phyloP scores from a whole-genome alignment of 2,113 vertebrate genomes.

The Trogon melanurus region DNA sequence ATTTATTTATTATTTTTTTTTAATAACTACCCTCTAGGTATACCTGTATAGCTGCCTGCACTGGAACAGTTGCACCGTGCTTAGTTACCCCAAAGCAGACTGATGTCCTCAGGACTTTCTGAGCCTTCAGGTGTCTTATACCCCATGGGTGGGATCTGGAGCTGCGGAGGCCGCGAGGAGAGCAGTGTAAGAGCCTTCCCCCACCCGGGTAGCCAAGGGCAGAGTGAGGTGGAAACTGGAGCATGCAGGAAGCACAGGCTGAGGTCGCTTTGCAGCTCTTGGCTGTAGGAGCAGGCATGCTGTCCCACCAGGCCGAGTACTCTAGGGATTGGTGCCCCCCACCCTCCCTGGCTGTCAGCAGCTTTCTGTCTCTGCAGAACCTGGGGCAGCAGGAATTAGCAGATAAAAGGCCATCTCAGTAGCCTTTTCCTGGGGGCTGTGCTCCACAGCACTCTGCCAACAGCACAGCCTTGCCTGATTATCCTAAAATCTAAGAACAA shows the following conservation, averaged over 20 bases:
- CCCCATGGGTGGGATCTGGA: neutral
- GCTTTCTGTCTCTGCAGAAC: neutral
- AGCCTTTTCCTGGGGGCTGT: neutral
- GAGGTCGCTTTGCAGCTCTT: neutral
- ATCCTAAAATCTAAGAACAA: neutral
- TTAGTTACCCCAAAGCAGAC: neutral
- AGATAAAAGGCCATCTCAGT: neutral
- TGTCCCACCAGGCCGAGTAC: no score
- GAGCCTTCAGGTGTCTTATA: neutral
- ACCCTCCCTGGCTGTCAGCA: accelerated
- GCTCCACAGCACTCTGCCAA: neutral
- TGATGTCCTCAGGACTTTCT: neutral
- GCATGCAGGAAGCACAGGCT: neutral
- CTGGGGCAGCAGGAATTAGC: neutral
- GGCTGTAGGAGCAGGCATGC: neutral
- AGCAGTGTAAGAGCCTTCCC: neutral
- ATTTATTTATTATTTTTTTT: no score
- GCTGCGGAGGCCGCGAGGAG: accelerated
- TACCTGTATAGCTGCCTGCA: neutral
- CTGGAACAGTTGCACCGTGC: neutral
- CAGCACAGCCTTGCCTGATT: neutral
- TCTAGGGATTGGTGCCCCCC: neutral
- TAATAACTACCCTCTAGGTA: neutral
- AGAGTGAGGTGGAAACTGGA: neutral
- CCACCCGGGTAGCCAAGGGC: neutral